Evolutionary conservation across 2,113 vertebrate genomes (phyloP).

Genomic region (Hucho hucho): DNA sequence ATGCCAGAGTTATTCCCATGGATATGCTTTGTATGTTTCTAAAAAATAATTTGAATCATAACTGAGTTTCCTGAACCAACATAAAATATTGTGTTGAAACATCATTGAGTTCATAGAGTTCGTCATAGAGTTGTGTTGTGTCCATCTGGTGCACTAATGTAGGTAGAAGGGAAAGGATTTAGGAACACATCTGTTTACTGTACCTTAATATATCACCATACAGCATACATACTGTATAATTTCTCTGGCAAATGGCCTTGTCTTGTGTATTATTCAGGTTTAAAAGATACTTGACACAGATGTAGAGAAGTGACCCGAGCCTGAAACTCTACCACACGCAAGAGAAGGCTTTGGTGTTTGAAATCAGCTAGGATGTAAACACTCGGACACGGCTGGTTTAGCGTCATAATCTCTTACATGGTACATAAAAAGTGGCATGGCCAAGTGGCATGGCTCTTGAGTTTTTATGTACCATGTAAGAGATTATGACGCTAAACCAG

Average conservation of each 20-base stretch:
- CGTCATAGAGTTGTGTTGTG: no score
- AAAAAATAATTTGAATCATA: no score
- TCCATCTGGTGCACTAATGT: no score
- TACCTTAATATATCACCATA: not conserved
- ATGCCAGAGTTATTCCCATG: not conserved
- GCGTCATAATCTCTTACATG: not conserved
- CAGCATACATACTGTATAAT: not conserved
- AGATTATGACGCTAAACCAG: slow-evolving; percentile 1
- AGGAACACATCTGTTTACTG: no score
- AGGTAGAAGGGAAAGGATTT: no score
- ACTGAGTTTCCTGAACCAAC: no score
- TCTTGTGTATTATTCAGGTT: not conserved
- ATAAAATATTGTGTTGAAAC: no score
- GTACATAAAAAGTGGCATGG: slow-evolving; percentile 32
- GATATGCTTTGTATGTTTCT: no score
- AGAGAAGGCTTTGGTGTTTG: slow-evolving; percentile 26
- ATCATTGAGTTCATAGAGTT: no score
- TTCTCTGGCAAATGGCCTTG: not conserved
- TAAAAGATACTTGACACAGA: not conserved
- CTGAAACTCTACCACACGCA: not conserved
- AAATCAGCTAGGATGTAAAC: not conserved
- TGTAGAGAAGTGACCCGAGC: not conserved
- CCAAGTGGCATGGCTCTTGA: not conserved
- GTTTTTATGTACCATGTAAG: slow-evolving; percentile 14
- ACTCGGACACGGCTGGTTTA: slow-evolving; percentile 1